Evolutionary conservation across 2,113 vertebrate species (phyloP).

Genomic region (Orientallactaga bullata): DNA sequence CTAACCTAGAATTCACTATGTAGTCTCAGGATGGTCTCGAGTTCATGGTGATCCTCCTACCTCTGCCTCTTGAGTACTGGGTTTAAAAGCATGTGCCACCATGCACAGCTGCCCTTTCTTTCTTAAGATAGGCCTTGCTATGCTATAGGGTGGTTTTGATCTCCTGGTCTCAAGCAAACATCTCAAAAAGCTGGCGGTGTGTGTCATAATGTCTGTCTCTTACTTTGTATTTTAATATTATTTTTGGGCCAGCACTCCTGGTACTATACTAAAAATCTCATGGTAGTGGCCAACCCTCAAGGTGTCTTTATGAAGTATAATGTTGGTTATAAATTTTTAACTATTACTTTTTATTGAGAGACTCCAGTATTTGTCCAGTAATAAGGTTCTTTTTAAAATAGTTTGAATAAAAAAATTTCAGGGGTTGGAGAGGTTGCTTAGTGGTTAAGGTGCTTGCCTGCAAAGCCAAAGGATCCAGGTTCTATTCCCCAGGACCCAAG

Average conservation of each 20-base stretch:
- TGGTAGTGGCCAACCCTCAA: background rate
- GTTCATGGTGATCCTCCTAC: no score
- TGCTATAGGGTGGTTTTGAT: background rate
- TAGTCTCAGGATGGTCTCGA: no score
- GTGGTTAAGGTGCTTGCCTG: no score
- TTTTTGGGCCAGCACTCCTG: background rate
- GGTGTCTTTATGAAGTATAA: background rate
- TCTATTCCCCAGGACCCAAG: no score
- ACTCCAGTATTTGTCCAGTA: background rate
- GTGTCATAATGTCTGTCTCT: background rate
- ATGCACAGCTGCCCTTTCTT: no score
- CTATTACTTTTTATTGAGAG: slow-evolving; percentile 15
- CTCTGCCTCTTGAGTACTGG: no score
- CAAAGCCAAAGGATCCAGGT: no score
- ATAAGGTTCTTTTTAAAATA: background rate
- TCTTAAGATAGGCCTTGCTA: background rate
- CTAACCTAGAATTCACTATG: no score
- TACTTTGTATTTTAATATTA: background rate
- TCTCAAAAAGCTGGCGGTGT: background rate
- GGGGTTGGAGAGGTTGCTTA: no score
- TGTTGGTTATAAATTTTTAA: slow-evolving; percentile 28
- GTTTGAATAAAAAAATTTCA: no score
- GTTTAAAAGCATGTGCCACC: no score
- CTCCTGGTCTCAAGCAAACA: background rate
- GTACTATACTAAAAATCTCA: slow-evolving; percentile 11